Base-by-base conservation (phyloP, 2,113 vertebrate genomes). In the Falco punctatus region DNA sequence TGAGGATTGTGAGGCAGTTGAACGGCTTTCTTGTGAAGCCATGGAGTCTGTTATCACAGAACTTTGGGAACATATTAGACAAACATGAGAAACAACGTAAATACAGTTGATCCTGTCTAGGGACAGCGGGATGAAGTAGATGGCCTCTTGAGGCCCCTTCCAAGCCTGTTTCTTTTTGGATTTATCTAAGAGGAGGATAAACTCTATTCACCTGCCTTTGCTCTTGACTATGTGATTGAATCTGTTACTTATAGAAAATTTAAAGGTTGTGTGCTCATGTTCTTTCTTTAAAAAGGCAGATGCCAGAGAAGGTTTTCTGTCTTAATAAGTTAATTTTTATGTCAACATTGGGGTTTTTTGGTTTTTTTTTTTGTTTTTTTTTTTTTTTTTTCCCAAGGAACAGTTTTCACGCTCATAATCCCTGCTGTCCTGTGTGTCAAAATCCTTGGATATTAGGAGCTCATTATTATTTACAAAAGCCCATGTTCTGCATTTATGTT, bases 51-150 rank as follows among this genome's bases (percentile, higher is more conserved):
- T 96, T 95, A 94, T 95, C 77, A 28, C 57, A 75, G 61, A 92
- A 61, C 57, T 61, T 72, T 79, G 87, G 57, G 93, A 92, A 94
- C 70, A 44, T 74, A 8, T 28, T 94, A 96, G 84, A 92, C 89
- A 96, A 89, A 94, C 81, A 92, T 52, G 35, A 79, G 73, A 88
- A 96, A 40, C 72, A 85, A 85, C 40, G 59, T 94, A 97, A 95
- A 96, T 95, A 94, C 9, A 72, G 87, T 40, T 90, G 84, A 94
- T 96, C 91, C 73, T 94, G 59, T 71, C 73, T 94, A 44, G 73
- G 86, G 91, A 87, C 73, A 85, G 77, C 44, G 69, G 61, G 49
- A 46, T 95, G 73, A 96, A 75, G 61, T 82, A 44, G 44, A 69
- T 57, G 81, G 66, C 52, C 61, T 67, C 61, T 78, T 51, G 81